Conservation (phyloP, 2,113 vertebrate species). For the Indicator maculatus region DNA sequence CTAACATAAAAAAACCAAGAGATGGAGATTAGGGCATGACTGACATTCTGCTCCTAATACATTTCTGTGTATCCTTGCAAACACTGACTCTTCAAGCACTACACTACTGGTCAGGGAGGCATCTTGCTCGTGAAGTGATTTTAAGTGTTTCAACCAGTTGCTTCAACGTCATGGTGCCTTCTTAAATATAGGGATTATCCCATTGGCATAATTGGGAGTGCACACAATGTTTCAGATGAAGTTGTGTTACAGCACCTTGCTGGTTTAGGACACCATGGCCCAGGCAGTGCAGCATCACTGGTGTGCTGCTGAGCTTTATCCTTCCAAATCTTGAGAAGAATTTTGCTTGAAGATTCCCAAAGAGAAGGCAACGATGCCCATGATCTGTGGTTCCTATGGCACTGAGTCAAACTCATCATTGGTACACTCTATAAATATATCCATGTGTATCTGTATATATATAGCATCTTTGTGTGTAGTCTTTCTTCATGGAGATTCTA, state of each 20-base stretch:
- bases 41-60: not conserved
- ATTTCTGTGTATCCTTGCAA: not conserved
- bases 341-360: not conserved
- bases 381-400: not conserved
- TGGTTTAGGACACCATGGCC: not conserved
- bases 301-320: not conserved
- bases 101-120: not conserved
- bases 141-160: not conserved
- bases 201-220: fast-evolving
- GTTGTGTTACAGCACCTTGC: not conserved
- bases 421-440: not conserved
- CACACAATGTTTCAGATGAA: not conserved
- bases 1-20: not conserved
- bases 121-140: not conserved
- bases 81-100: not conserved
- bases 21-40: not conserved
- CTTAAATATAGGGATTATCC: not conserved
- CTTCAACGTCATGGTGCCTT: not conserved
- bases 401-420: not conserved
- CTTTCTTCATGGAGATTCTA: not conserved
- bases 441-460: not conserved
- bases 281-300: not conserved
- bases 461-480: not conserved
- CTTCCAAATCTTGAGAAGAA: not conserved
- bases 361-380: not conserved